A percentile compares a stretch with the other conserved stretches of the same genome.
phyloP scores from a whole-genome alignment of 2,113 vertebrate species.

The Aegotheles bennettii region DNA sequence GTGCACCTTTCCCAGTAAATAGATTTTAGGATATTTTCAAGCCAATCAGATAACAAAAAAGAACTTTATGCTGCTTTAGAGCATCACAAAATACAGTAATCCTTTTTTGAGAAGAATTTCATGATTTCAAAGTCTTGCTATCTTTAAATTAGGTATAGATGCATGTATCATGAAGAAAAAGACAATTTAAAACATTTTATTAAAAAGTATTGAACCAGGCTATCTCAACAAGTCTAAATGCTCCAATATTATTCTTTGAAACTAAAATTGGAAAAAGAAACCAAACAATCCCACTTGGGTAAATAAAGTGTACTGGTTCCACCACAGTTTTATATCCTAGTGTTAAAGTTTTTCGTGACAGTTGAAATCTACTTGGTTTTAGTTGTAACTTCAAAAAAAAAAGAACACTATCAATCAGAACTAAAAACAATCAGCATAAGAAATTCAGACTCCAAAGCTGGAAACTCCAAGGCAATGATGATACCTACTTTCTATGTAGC shows the following conservation, averaged over 20 bases:
- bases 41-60: background rate
- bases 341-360: background rate
- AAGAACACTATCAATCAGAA: background rate
- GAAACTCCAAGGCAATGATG: background rate
- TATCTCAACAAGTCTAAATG: background rate
- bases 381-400: background rate
- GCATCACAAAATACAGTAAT: background rate
- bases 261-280: background rate
- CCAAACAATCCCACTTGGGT: background rate
- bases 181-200: background rate
- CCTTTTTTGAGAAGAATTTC: background rate
- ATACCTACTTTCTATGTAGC: background rate
- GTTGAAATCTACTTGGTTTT: background rate
- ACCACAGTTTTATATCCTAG: background rate
- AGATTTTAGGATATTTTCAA: slow-evolving; percentile 3
- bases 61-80: background rate
- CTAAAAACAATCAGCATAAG: background rate
- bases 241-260: background rate
- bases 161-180: background rate
- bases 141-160: background rate
- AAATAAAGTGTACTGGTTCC: background rate
- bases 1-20: background rate
- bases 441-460: background rate
- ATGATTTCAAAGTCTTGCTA: background rate
- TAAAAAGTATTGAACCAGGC: background rate